Conservation (phyloP, 2,888 invertebrate genomes). For the Volucella inanis region DNA sequence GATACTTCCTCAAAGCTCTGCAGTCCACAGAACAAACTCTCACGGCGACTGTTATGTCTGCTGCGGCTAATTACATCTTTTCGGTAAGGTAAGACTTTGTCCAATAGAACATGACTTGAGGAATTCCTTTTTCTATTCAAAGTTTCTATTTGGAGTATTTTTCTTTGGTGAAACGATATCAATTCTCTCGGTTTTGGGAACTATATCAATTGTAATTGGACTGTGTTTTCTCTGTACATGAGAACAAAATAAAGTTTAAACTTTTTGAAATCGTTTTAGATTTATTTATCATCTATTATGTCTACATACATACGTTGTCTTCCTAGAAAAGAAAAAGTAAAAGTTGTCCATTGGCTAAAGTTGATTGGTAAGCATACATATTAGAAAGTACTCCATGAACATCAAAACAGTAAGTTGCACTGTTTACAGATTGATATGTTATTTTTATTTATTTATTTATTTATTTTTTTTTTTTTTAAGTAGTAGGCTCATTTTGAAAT, state of each 20-base stretch:
- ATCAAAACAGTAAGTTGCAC: too few relatives aligned
- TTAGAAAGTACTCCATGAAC: too few relatives aligned
- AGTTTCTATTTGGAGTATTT: constrained; percentile 89
- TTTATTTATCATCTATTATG: too few relatives aligned
- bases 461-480: too few relatives aligned
- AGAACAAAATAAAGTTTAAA: constrained; percentile 12
- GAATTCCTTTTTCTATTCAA: constrained; percentile 78
- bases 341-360: too few relatives aligned
- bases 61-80: constrained; percentile 86
- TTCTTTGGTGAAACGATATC: constrained; percentile 89
- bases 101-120: constrained; percentile 21
- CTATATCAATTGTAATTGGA: constrained; percentile 88
- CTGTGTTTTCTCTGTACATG: constrained; percentile 86
- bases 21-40: constrained; percentile 85
- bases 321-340: too few relatives aligned
- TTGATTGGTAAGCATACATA: too few relatives aligned
- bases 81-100: constrained; percentile 83
- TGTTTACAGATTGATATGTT: too few relatives aligned
- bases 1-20: constrained; percentile 85
- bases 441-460: too few relatives aligned
- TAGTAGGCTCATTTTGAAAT: too few relatives aligned
- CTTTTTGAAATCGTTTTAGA: too few relatives aligned
- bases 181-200: constrained; percentile 89
- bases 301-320: too few relatives aligned
- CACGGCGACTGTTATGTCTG: constrained; percentile 85